Conservation (phyloP, 2,797 vertebrate genomes). For the Danio choprae region DNA sequence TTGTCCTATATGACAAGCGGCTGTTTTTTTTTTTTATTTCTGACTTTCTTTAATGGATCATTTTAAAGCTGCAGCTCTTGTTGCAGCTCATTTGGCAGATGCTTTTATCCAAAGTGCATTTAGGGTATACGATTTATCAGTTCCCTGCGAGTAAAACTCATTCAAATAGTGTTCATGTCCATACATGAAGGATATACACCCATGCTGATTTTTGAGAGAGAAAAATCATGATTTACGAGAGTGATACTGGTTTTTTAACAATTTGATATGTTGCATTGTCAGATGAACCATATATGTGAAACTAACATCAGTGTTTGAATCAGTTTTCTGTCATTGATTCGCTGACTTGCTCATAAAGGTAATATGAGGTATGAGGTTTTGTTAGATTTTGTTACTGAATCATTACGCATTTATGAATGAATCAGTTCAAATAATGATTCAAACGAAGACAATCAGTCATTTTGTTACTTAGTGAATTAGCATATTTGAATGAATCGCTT, state of each 20-base stretch:
- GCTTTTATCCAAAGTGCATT: neutral
- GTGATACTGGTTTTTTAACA: no score
- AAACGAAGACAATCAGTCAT: neutral
- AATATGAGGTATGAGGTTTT: no score
- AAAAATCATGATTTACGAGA: no score
- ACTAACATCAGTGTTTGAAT: neutral
- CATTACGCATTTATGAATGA: no score
- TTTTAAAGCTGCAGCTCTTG: conserved; percentile 9
- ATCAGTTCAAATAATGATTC: no score
- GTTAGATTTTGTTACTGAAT: no score
- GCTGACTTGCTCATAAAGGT: neutral
- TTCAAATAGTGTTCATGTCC: neutral
- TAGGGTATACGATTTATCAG: neutral
- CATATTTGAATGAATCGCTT: neutral
- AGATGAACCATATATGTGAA: neutral
- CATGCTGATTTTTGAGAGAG: no score
- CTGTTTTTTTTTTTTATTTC: conserved; percentile 15
- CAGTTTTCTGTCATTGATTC: neutral
- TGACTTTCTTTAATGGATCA: neutral
- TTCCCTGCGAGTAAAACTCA: neutral
- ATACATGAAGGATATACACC: no score
- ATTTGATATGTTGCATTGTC: no score
- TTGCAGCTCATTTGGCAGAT: neutral
- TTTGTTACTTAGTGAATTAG: neutral
- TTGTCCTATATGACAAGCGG: conserved; percentile 41